Conservation (phyloP, 1,140 invertebrate species). For the Cherax destructor region DNA sequence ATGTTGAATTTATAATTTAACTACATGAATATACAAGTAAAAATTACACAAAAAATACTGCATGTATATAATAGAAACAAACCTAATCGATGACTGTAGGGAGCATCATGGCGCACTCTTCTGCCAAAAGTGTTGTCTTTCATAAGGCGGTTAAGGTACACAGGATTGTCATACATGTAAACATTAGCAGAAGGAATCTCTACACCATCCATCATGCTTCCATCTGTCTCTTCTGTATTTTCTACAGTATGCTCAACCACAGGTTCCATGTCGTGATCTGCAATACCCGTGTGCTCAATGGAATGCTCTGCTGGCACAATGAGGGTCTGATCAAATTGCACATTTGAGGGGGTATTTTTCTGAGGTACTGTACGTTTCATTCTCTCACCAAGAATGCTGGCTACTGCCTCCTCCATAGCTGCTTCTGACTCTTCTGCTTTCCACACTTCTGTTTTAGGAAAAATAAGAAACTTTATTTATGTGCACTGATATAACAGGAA, state of each 20-base stretch:
- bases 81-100: slow-evolving; percentile 55
- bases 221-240: slow-evolving; percentile 25
- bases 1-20: background rate
- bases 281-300: slow-evolving; percentile 18
- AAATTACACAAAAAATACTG: background rate
- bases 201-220: slow-evolving; percentile 13
- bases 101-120: slow-evolving; percentile 57
- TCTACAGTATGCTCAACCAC: slow-evolving; percentile 42
- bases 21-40: too few species aligned
- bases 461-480: too few species aligned
- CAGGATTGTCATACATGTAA: slow-evolving; percentile 61
- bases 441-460: slow-evolving; percentile 31
- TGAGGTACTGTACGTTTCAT: slow-evolving; percentile 45
- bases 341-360: background rate
- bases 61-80: background rate
- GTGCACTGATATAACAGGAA: too few species aligned
- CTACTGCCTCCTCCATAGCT: slow-evolving; percentile 62
- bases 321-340: slow-evolving; percentile 23
- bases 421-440: slow-evolving; percentile 50
- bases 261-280: slow-evolving; percentile 35
- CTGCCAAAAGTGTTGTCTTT: slow-evolving; percentile 62
- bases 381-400: slow-evolving; percentile 57
- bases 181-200: slow-evolving; percentile 55
- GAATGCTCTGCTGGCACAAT: slow-evolving; percentile 19
- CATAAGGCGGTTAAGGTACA: slow-evolving; percentile 55